Conservation (phyloP, 2,113 vertebrate species). For the Platichthys flesus region DNA sequence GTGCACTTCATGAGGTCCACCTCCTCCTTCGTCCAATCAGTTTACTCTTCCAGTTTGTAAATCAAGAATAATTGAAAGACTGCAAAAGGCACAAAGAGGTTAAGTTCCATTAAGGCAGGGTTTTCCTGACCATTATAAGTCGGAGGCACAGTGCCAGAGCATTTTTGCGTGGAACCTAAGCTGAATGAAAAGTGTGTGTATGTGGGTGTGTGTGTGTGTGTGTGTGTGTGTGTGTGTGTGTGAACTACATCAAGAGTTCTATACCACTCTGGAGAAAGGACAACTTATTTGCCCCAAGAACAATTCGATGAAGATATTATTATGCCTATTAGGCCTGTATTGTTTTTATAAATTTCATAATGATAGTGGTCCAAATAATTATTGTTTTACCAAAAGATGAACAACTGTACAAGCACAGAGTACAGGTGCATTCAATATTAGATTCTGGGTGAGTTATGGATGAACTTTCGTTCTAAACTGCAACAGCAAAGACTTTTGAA, state of each 20-base stretch:
- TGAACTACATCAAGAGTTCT: no score
- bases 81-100: background rate
- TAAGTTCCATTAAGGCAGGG: background rate
- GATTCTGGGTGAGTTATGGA: background rate
- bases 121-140: background rate
- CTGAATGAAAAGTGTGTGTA: background rate
- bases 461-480: background rate
- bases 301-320: no score
- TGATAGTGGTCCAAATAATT: no score
- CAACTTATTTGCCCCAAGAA: no score
- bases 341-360: no score
- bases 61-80: constrained; percentile 4
- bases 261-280: no score
- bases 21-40: no score
- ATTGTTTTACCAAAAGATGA: background rate
- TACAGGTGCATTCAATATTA: background rate
- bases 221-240: no score
- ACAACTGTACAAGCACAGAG: background rate
- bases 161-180: background rate
- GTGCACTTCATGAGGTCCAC: background rate
- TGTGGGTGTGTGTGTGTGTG: no score
- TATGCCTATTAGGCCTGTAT: no score
- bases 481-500: background rate
- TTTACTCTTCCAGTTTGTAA: constrained; percentile 9
- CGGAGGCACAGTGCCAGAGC: background rate